Conservation (phyloP, 2,797 vertebrate species). For the Sitta carolinensis region DNA sequence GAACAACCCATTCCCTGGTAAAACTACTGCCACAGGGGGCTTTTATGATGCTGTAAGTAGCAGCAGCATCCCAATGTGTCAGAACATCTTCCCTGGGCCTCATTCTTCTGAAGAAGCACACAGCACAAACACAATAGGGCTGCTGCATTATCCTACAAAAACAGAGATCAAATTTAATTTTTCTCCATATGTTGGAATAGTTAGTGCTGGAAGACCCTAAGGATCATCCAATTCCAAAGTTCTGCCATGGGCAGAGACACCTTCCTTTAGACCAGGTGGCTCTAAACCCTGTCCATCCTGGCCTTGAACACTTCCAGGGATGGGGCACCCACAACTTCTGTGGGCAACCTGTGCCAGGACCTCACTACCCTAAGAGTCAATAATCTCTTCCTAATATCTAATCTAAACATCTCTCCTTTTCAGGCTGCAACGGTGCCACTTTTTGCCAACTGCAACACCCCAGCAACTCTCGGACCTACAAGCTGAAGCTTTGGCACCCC, state of each 20-base stretch:
- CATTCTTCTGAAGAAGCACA: background rate
- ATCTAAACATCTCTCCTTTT: background rate
- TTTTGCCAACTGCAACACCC: background rate
- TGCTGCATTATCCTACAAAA: background rate
- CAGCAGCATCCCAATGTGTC: background rate
- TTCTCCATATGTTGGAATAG: background rate
- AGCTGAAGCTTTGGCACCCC: background rate
- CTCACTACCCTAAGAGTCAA: background rate
- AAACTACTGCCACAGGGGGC: background rate
- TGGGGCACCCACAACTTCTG: background rate
- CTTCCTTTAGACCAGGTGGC: background rate
- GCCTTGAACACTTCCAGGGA: background rate
- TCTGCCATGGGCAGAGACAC: background rate
- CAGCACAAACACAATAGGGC: background rate
- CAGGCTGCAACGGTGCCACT: background rate
- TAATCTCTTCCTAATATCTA: background rate
- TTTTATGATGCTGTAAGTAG: background rate
- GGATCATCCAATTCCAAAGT: background rate
- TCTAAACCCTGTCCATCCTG: background rate
- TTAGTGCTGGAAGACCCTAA: background rate
- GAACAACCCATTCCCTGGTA: background rate
- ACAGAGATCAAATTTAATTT: rapidly evolving
- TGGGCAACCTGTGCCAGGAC: background rate
- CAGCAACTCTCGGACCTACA: background rate
- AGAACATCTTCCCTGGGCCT: background rate